These are phyloP conservation scores for Sebastes fasciatus DNA, from an alignment of 2,113 vertebrate genomes.

Conservation along the genomic window DNA sequence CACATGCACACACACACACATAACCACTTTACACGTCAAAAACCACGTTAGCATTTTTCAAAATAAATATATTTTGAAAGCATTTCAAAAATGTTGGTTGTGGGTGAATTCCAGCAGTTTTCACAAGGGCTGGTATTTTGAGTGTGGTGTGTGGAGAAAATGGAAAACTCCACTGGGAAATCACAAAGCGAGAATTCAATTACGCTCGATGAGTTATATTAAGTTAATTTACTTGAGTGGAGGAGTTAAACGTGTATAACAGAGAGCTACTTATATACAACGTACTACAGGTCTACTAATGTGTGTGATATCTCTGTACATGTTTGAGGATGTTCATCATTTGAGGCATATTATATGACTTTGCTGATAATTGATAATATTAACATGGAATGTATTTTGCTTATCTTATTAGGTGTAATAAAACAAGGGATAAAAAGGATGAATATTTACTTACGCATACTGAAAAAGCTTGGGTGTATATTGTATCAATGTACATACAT, in stretches of 20 bases:
- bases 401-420: neutral
- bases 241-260: constrained; percentile 14
- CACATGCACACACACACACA: constrained; percentile 19
- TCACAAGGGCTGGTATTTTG: constrained; percentile 4
- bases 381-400: neutral
- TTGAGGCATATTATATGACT: neutral
- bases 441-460: neutral
- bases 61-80: constrained; percentile 59
- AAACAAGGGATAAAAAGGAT: neutral
- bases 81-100: constrained; percentile 54
- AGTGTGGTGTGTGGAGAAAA: constrained; percentile 30
- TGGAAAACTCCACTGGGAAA: constrained; percentile 55
- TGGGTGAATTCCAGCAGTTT: constrained; percentile 49
- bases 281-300: neutral
- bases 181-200: constrained; percentile 52
- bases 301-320: neutral
- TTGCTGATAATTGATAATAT: neutral
- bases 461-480: too few species aligned
- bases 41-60: constrained; percentile 68
- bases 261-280: neutral
- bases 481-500: too few species aligned
- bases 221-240: constrained; percentile 50
- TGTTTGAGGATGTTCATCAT: neutral
- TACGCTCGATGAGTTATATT: constrained; percentile 24
- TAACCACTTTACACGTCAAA: constrained; percentile 14